Base-by-base conservation (phyloP, 2,797 vertebrate species). In the Sciurus carolinensis region DNA sequence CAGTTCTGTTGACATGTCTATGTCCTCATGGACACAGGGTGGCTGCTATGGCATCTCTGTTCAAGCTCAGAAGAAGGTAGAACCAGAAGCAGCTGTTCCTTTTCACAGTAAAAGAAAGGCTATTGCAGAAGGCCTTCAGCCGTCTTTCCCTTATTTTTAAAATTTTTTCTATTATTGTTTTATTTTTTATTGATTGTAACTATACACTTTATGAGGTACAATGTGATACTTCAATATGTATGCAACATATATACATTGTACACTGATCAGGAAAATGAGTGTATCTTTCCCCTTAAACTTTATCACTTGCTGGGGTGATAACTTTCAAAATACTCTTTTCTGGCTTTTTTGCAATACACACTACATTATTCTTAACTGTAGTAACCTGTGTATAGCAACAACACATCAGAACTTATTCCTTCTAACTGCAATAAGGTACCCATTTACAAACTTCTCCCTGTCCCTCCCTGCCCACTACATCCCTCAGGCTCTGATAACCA, bases 11-110 rank as follows among this genome's bases (percentile, higher is more conserved):
- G 22, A 69, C 52, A 26, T 59, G 14, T 33, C 76, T 47, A 0
- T 47, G 62, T 92, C 50, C 50, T 89, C 42, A 85, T 47, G 67
- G 72, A 88, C 20, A 76, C 33, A 81, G 66, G 24, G 20, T 81
- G 50, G n/a, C 47, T 66, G 5, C 62, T 33, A 7, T 52, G 83
- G 67, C 72, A 85, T 54, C 69, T 44, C 36, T 44, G 10, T 72
- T 95, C 62, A 77, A 90, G 69, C 44, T 73, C 44, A 77, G 57
- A 89, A 90, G 57, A 94, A 82, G 26, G 2, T n/a, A 94, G 47
- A 82, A 36, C 28, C 69, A 83, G 69, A 85, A 39, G 30, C 10
- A n/a, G 88, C 28, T 44, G 24, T 75, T 90, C 22, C 50, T 94
- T 87, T 95, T 91, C 33, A 66, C 0, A 86, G n/a, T 15, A 88